Evolutionary conservation across 2,797 vertebrate genomes (phyloP).

Genomic region (Alca torda): DNA sequence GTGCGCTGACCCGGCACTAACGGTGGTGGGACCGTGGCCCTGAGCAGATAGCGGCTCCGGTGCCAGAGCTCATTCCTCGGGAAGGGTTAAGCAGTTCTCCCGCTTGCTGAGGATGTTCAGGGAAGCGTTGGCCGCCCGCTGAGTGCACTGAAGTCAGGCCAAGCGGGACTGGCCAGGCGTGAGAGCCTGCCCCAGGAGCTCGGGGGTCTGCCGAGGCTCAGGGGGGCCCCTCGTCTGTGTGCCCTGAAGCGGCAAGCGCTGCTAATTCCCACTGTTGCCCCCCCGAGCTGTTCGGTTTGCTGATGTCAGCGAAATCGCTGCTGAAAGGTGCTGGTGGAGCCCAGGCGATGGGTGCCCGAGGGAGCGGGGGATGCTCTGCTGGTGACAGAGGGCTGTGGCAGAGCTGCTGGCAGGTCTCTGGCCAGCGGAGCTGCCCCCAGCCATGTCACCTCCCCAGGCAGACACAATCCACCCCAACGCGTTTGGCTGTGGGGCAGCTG

Average conservation of each 20-base stretch:
- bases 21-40: background rate
- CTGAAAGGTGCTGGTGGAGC: background rate
- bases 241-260: accelerated
- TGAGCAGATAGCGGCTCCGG: accelerated
- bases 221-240: accelerated
- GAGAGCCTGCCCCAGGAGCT: background rate
- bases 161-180: background rate
- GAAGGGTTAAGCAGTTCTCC: slow-evolving; percentile 21
- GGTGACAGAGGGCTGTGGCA: background rate
- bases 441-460: accelerated
- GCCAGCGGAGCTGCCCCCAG: accelerated
- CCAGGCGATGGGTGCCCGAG: accelerated
- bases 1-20: background rate
- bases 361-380: background rate
- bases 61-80: background rate
- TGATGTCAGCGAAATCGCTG: accelerated
- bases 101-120: background rate
- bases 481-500: accelerated
- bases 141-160: background rate
- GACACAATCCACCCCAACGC: accelerated
- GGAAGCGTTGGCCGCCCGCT: background rate
- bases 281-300: accelerated
- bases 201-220: background rate
- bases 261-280: accelerated
- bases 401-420: background rate